Conservation (phyloP, 2,888 invertebrate species). For the Listrodromus nycthemerus region DNA sequence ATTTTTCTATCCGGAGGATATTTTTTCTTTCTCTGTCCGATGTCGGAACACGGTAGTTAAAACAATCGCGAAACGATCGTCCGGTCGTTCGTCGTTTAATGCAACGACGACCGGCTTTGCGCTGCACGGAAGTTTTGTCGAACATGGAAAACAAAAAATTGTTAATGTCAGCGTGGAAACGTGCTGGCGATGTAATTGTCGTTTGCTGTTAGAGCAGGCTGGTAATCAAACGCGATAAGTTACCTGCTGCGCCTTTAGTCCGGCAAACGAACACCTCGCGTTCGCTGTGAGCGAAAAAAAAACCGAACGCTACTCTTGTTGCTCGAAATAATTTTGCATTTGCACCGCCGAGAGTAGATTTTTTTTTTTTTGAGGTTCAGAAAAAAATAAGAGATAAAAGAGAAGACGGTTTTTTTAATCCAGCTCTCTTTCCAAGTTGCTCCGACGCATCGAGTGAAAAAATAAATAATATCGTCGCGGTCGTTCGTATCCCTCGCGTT, state of each 20-base stretch:
- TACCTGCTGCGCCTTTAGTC: background rate
- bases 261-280: constrained; percentile 7
- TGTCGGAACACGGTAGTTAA: too few species aligned
- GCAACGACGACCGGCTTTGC: too few species aligned
- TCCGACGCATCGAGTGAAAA: background rate
- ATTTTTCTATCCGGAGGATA: too few species aligned
- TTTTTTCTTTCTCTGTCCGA: too few species aligned
- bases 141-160: background rate
- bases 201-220: background rate
- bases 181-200: background rate
- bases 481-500: constrained; percentile 5
- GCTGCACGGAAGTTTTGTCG: too few species aligned
- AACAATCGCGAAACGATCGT: too few species aligned
- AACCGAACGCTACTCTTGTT: background rate
- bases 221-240: constrained; percentile 31
- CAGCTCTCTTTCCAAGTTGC: background rate
- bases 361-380: background rate
- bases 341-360: background rate
- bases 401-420: background rate
- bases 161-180: background rate
- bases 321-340: background rate
- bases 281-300: constrained; percentile 14
- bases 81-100: too few species aligned
- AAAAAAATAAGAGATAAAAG: background rate
- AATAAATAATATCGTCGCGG: constrained; percentile 6